Base-by-base conservation (phyloP, 2,797 vertebrate genomes). In the Platyrinchus mystaceus region DNA sequence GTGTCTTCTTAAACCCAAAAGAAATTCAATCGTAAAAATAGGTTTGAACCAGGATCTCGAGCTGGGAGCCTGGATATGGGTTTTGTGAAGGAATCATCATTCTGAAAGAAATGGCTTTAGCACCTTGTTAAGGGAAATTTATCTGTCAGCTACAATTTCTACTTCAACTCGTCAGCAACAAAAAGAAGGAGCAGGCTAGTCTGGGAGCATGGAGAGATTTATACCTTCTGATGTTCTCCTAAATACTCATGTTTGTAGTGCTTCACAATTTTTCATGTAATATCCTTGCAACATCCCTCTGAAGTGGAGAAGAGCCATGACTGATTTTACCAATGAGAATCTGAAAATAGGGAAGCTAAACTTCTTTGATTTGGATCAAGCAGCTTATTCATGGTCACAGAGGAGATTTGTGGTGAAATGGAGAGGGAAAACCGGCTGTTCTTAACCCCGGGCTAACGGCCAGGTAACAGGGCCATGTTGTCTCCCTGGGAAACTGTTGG, bases 161-260 rank as follows among this genome's bases (percentile, higher is more conserved):
- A 18, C 49, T 94, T 74, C 56, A 87, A 28, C 67, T 90, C 36
- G 30, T 62, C 52, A 83, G 23, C 49, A 80, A 53, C 11, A 26
- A 49, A 67, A 70, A 84, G 49, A 94, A 89, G 89, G 30, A 30
- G 20, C 27, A 34, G 37, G 22, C 44, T 49, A 36, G 30, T 19
- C 30, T 64, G 43, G 60, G 63, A 83, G 46, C 56, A 64, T 26
- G 58, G 39, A 68, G 52, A 71, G 41, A 69, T 77, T 89, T n/a
- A 68, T 20, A 75, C 30, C 43, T 89, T 87, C 93, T 85, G 93
- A 89, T 92, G 60, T 85, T 91, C 60, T 89, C 52, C 78, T 64
- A 80, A 95, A 87, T 64, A 49, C 64, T 83, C 44, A 4, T 21
- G 24, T 74, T 89, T 60, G 15, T 64, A 70, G 50, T 58, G 58